A percentile compares a stretch with the other conserved stretches of the same genome.
phyloP scores from a whole-genome alignment of 2,113 vertebrate species.

The Gavialis gangeticus region DNA sequence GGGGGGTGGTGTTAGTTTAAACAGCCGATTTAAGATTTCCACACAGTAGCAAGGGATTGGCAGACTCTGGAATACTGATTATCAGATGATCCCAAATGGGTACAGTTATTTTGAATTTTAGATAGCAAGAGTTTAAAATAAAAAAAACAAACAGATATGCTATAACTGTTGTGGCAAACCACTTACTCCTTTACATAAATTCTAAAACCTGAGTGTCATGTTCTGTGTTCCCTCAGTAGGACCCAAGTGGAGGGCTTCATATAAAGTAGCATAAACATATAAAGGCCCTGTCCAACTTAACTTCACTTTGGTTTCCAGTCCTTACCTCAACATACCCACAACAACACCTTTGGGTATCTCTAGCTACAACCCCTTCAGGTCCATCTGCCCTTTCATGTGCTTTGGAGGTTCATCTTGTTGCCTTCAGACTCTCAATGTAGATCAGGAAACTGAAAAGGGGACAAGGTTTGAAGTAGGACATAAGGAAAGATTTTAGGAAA shows the following conservation, averaged over 20 bases:
- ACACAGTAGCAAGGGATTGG: neutral
- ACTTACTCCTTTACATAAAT: neutral
- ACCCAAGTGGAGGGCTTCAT: neutral
- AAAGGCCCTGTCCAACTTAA: neutral
- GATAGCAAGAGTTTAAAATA: neutral
- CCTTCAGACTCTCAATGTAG: neutral
- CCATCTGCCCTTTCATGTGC: neutral
- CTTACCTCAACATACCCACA: neutral
- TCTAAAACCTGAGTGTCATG: conserved; percentile 29
- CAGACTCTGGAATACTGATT: neutral
- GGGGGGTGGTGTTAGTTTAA: neutral
- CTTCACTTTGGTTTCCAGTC: neutral
- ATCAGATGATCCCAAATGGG: neutral
- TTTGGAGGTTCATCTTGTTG: neutral
- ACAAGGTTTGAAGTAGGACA: neutral
- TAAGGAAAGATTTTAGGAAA: rapidly evolving
- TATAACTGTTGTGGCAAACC: neutral
- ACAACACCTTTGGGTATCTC: neutral
- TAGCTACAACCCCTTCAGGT: neutral
- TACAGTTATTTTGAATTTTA: conserved; percentile 5
- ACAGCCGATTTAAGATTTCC: neutral
- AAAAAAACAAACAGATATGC: neutral
- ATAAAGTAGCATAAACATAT: neutral
- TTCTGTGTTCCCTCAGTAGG: conserved; percentile 1
- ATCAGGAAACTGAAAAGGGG: neutral